Percentiles rank a stretch among this genome's conserved stretches.
These are phyloP conservation scores for Arge pagana DNA, from an alignment of 2,888 invertebrate species.

Conservation along the genomic window DNA sequence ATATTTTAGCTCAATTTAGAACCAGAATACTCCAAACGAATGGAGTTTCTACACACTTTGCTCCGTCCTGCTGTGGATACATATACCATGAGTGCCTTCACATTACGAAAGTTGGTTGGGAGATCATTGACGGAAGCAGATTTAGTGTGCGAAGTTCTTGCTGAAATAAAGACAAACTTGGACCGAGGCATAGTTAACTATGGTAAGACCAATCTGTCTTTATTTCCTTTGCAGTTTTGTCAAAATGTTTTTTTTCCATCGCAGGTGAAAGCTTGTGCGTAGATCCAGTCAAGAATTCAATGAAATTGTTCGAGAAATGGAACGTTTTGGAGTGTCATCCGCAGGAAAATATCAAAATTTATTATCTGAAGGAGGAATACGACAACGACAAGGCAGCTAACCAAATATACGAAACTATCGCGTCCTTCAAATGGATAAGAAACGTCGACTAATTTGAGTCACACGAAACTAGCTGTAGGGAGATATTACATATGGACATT, in stretches of 20 bases:
- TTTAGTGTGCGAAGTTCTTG: slow-evolving; percentile 69
- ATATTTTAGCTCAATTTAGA: slow-evolving; percentile 47
- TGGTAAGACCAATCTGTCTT: slow-evolving; percentile 59
- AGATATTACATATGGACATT: no score
- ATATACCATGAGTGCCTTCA: slow-evolving; percentile 70
- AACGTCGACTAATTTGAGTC: slow-evolving; percentile 46
- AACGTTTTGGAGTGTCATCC: slow-evolving; percentile 69
- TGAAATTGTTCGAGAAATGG: slow-evolving; percentile 82
- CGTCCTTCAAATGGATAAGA: slow-evolving; percentile 50
- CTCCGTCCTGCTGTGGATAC: slow-evolving; percentile 76
- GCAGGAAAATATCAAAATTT: slow-evolving; percentile 48
- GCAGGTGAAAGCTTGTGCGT: slow-evolving; percentile 90
- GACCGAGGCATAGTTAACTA: slow-evolving; percentile 65
- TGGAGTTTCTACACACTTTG: slow-evolving; percentile 64
- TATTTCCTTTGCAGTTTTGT: slow-evolving; percentile 16
- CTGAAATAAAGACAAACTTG: slow-evolving; percentile 68
- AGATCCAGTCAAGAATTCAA: slow-evolving; percentile 83
- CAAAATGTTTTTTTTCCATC: slow-evolving; percentile 44
- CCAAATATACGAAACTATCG: slow-evolving; percentile 45
- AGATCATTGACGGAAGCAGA: slow-evolving; percentile 68
- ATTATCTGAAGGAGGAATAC: slow-evolving; percentile 48
- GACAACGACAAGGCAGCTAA: slow-evolving; percentile 45
- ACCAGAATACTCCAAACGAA: slow-evolving; percentile 51
- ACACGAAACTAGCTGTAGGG: no score
- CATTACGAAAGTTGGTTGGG: slow-evolving; percentile 63